Percentiles rank a stretch among this genome's conserved stretches.
Conservation (phyloP, 2,113 vertebrate genomes). For the Galbula dea region DNA sequence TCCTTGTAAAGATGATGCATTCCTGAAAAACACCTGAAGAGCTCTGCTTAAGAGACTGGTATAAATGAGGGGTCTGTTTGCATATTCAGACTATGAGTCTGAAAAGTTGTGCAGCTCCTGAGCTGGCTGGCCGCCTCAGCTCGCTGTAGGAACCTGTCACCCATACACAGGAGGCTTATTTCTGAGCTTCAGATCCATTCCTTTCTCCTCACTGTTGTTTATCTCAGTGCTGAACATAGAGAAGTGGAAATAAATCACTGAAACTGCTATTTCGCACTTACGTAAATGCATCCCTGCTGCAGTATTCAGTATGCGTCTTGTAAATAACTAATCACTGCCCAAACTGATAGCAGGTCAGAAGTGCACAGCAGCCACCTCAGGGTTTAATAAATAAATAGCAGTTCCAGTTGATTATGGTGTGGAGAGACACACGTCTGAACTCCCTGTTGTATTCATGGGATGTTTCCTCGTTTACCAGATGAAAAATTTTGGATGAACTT, state of each 20-base stretch:
- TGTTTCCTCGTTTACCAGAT: background rate
- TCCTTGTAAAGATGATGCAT: background rate
- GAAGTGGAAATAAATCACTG: background rate
- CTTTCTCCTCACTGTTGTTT: background rate
- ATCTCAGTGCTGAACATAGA: background rate
- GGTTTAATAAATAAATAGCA: background rate
- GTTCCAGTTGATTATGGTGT: background rate
- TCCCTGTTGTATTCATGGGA: background rate
- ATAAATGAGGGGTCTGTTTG: background rate
- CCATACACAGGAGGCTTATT: background rate
- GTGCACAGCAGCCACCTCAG: background rate
- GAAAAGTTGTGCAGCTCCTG: background rate
- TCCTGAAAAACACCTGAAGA: background rate
- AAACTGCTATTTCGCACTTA: background rate
- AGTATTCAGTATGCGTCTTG: background rate
- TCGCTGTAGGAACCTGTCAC: background rate
- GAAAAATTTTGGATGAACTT: background rate
- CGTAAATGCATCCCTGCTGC: background rate
- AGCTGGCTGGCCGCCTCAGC: background rate
- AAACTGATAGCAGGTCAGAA: conserved; percentile 21
- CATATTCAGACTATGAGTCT: background rate
- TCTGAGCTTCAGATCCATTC: background rate
- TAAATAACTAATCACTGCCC: background rate
- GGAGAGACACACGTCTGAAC: conserved; percentile 6
- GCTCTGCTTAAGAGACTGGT: background rate